Evolutionary conservation across 2,888 invertebrate genomes (phyloP), one percentile per base, ranked within the genome.

Genomic region (Caenorhabditis sp.): DNA sequence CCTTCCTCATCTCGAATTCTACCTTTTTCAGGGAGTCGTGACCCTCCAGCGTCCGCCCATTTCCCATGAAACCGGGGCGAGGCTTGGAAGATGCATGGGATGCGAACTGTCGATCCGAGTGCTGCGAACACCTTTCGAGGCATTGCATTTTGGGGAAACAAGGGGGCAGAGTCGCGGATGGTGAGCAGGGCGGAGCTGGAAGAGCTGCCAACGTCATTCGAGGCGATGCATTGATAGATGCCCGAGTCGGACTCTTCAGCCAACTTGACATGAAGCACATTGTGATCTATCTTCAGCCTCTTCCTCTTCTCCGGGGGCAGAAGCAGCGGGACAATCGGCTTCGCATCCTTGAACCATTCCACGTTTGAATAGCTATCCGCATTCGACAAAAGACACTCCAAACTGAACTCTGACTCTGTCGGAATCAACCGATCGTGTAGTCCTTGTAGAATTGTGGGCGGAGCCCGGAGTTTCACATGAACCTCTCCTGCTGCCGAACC

Each of bases 71-170:
- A 88, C 40, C 72, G 55, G 1, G 90, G 90, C 2, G 84, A 87
- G 0, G 90, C 89, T 56, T 88, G 86, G 68, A 88, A 89, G 20
- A 89, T 74, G 62, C 90, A 90, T 3, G 90, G 90, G 15, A 90
- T 72, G 8, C 80, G 70, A 81, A 90, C 72, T 26, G 74, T 82
- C 2, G 87, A 76, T 22, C 90, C 90, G 11, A 85, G 62, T 18
- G 87, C 83, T 5, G 89, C 87, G 56, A 87, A 89, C 6, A 91
- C 84, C 47, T 85, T 85, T 11, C 83, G 67, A 2, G 90, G 90
- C 71, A 91, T 87, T 8, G 89, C 84, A 50, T 87, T 86, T 0
- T 85, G 76, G 35, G 90, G 90, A 61, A 91, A 91, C 4, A 60
- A 44, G 1, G 90, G 90, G 0, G 87, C 58, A 1, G 85, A 60